phyloP scores from a whole-genome alignment of 2,113 vertebrate species.

The Mesoclemmys tuberculata region DNA sequence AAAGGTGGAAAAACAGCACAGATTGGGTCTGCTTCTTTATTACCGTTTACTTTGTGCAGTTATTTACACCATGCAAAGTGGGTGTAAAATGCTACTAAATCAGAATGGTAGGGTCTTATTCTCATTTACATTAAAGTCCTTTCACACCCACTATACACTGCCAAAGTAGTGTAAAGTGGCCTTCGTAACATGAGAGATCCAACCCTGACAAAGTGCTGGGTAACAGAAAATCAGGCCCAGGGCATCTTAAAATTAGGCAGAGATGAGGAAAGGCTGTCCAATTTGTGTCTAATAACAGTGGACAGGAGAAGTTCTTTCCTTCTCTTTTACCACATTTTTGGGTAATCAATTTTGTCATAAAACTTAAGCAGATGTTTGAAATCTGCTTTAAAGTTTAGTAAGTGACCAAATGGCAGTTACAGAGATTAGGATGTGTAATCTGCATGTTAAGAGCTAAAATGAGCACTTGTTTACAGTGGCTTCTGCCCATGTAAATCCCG shows the following conservation, averaged over 20 bases:
- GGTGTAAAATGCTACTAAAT: fast-evolving
- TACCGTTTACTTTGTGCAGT: neutral
- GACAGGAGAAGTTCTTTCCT: neutral
- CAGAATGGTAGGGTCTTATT: neutral
- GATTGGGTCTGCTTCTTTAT: neutral
- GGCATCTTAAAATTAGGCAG: neutral
- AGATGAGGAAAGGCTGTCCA: neutral
- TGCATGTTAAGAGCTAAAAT: neutral
- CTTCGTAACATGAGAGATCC: neutral
- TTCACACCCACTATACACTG: neutral
- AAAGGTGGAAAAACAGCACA: neutral
- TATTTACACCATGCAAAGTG: neutral
- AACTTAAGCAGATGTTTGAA: neutral
- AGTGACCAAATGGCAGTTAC: neutral
- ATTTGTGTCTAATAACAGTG: neutral
- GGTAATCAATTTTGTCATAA: neutral
- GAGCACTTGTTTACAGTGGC: neutral
- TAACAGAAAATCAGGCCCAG: neutral
- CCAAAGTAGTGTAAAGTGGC: neutral
- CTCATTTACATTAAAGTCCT: neutral
- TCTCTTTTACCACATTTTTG: neutral
- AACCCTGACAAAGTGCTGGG: neutral
- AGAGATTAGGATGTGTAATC: neutral
- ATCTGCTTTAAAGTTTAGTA: neutral
- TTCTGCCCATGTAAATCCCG: neutral